Conservation (phyloP, 2,888 invertebrate species). For the Keiferia lycopersicella region DNA sequence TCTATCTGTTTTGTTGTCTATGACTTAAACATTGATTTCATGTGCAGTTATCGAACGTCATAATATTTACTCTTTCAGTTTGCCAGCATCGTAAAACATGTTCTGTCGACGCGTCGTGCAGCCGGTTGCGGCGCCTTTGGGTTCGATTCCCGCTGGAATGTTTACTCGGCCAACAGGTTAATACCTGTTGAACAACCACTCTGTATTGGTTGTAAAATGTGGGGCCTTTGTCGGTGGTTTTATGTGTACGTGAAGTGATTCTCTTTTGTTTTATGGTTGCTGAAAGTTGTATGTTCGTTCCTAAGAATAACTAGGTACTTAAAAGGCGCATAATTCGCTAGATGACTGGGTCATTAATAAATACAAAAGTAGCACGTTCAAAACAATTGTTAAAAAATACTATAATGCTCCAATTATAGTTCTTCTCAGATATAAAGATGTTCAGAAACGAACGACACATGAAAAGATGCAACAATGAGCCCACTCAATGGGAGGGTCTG, state of each 20-base stretch:
- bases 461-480: too few species aligned
- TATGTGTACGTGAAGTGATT: conserved; percentile 1
- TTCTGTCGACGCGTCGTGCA: conserved; percentile 19
- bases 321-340: too few species aligned
- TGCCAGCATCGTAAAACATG: background rate
- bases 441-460: too few species aligned
- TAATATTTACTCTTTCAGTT: conserved; percentile 17
- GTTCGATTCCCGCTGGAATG: conserved; percentile 25
- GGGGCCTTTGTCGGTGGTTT: background rate
- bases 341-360: too few species aligned
- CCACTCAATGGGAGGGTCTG: too few species aligned
- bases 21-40: conserved; percentile 32
- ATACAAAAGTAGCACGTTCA: too few species aligned
- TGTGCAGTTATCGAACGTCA: conserved; percentile 23
- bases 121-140: conserved; percentile 31
- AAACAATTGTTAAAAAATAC: too few species aligned
- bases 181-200: background rate
- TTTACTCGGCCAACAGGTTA: conserved; percentile 21
- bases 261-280: background rate
- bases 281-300: too few species aligned
- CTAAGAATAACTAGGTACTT: too few species aligned
- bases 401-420: too few species aligned
- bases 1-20: too few species aligned
- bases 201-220: background rate
- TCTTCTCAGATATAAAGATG: too few species aligned